A percentile compares a stretch with the other conserved stretches of the same genome.
phyloP scores from a whole-genome alignment of 2,113 vertebrate species.

The Hyla sarda region DNA sequence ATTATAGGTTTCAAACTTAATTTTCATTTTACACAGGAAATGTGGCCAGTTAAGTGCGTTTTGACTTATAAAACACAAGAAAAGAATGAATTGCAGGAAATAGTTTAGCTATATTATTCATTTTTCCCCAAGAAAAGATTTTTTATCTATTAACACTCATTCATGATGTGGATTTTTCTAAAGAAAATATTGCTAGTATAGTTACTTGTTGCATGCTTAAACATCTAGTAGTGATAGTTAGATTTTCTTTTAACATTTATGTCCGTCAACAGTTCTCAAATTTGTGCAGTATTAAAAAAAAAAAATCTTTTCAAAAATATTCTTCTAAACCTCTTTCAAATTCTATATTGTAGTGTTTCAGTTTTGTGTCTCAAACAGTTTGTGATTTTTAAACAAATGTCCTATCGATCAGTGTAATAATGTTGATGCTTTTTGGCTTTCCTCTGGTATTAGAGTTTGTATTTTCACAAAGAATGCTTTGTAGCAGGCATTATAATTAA shows the following conservation, averaged over 20 bases:
- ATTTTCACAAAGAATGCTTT: constrained; percentile 97
- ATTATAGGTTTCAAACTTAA: background rate
- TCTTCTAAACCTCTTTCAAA: constrained; percentile 85
- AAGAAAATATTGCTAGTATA: constrained; percentile 81
- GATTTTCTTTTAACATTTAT: constrained; percentile 79
- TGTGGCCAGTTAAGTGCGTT: background rate
- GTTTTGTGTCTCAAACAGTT: constrained; percentile 92
- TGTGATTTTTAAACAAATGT: constrained; percentile 91
- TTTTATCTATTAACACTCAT: constrained; percentile 90
- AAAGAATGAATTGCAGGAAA: background rate
- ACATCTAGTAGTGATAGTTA: constrained; percentile 92
- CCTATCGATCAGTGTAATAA: constrained; percentile 87
- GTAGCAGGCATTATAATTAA: constrained; percentile 93
- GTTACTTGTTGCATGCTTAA: constrained; percentile 98
- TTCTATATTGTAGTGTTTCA: constrained; percentile 93
- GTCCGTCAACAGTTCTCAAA: constrained; percentile 84
- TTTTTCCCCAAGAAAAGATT: constrained; percentile 19
- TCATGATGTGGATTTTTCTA: constrained; percentile 86
- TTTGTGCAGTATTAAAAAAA: constrained; percentile 87
- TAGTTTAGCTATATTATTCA: background rate
- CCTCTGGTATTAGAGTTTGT: constrained; percentile 97
- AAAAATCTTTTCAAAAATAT: constrained; percentile 82
- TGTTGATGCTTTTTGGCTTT: constrained; percentile 86
- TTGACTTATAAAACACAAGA: background rate
- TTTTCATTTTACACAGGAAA: constrained; percentile 13